Percentiles rank a stretch among this genome's conserved stretches.
Conservation (phyloP, 2,888 invertebrate genomes). For the Subacronicta megacephala region DNA sequence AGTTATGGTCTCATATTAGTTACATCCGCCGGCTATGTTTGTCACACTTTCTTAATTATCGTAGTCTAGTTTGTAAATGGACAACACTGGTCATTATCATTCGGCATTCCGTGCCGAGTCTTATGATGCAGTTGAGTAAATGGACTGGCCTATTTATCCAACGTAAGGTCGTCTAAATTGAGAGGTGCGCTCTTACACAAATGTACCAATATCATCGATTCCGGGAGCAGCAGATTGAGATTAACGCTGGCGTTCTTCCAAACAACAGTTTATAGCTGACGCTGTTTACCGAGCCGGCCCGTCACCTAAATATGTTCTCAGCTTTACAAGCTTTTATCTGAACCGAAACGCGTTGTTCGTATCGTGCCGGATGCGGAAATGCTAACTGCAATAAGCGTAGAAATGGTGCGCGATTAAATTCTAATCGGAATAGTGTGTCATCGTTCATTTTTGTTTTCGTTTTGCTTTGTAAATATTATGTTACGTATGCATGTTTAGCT, state of each 20-base stretch:
- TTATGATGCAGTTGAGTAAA: slow-evolving; percentile 13
- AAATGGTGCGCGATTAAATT: slow-evolving; percentile 59
- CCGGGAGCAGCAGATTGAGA: slow-evolving; percentile 62
- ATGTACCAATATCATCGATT: slow-evolving; percentile 53
- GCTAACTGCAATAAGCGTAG: slow-evolving; percentile 62
- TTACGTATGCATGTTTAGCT: slow-evolving; percentile 11
- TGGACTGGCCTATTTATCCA: slow-evolving; percentile 28
- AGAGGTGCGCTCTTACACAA: slow-evolving; percentile 29
- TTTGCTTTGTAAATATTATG: slow-evolving; percentile 27
- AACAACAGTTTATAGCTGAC: slow-evolving; percentile 74
- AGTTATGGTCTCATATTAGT: slow-evolving; percentile 18
- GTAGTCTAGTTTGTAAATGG: slow-evolving; percentile 19
- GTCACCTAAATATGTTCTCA: slow-evolving; percentile 68
- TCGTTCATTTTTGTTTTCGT: slow-evolving; percentile 27
- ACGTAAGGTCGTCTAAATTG: slow-evolving; percentile 47
- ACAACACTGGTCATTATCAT: slow-evolving; percentile 15
- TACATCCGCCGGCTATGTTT: slow-evolving; percentile 27
- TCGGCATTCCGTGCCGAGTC: slow-evolving; percentile 12
- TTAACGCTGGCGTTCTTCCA: slow-evolving; percentile 76
- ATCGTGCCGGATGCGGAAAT: slow-evolving; percentile 69
- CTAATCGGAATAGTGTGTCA: slow-evolving; percentile 36
- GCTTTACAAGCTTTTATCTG: slow-evolving; percentile 66
- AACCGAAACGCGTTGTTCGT: slow-evolving; percentile 48
- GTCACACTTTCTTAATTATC: slow-evolving; percentile 31
- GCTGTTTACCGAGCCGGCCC: slow-evolving; percentile 70